These are phyloP conservation scores for Toxotes jaculatrix DNA, from an alignment of 2,113 vertebrate species.

Conservation along the genomic window DNA sequence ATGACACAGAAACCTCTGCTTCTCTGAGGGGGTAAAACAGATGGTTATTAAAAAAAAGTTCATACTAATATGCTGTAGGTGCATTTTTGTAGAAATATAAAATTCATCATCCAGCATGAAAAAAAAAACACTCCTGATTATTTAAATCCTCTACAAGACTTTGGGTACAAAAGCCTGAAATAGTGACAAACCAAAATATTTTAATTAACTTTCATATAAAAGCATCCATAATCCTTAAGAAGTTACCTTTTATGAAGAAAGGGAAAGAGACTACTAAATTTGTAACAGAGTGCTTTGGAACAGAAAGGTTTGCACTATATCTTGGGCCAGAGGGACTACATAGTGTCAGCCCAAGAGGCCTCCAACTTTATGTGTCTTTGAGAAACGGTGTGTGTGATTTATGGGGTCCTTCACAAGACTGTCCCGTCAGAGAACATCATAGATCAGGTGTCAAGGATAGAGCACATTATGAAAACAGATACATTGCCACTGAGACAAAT, in stretches of 20 bases:
- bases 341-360: slow-evolving; percentile 15
- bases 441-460: slow-evolving; percentile 54
- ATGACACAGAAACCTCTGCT: slow-evolving; percentile 41
- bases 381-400: slow-evolving; percentile 49
- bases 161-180: background rate
- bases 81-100: slow-evolving; percentile 11
- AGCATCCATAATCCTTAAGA: background rate
- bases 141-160: background rate
- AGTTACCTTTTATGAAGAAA: background rate
- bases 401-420: slow-evolving; percentile 28
- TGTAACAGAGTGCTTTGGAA: background rate
- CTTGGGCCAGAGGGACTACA: slow-evolving; percentile 1
- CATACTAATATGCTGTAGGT: background rate
- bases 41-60: background rate
- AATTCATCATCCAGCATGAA: background rate
- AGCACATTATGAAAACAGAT: slow-evolving; percentile 35
- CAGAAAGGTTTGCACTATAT: background rate
- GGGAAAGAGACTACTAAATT: background rate
- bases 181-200: background rate
- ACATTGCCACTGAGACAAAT: slow-evolving; percentile 14
- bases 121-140: background rate
- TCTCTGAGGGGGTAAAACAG: slow-evolving; percentile 21
- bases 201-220: background rate
- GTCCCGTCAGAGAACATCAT: slow-evolving; percentile 41
- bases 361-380: slow-evolving; percentile 39